Percentiles rank a stretch among this genome's conserved stretches.
phyloP scores from a whole-genome alignment of 2,797 vertebrate genomes.

The Tarsius wallacei region DNA sequence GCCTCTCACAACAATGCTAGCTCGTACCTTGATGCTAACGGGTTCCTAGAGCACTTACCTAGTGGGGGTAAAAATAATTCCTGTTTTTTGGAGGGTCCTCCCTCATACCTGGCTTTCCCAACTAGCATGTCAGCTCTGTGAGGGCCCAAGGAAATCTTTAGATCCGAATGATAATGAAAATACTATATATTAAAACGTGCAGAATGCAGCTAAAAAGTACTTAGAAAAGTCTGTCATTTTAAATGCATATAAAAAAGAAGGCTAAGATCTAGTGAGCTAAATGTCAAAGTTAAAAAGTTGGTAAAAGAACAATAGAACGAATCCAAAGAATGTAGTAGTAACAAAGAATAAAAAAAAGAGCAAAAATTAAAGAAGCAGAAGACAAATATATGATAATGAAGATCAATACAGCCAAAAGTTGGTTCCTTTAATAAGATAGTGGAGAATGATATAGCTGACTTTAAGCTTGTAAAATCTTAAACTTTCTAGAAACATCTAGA shows the following conservation, averaged over 20 bases:
- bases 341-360: slow-evolving; percentile 31
- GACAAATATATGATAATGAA: neutral
- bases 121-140: accelerated
- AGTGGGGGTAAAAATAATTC: too few relatives aligned
- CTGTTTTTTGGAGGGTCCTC: too few relatives aligned
- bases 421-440: neutral
- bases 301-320: neutral
- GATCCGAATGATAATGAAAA: neutral
- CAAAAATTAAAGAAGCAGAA: neutral
- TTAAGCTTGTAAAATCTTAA: neutral
- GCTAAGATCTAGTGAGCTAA: slow-evolving; percentile 12
- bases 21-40: too few relatives aligned
- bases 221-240: neutral
- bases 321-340: neutral
- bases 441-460: neutral
- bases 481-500: slow-evolving; percentile 43
- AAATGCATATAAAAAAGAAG: slow-evolving; percentile 22
- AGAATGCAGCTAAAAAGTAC: neutral
- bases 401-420: neutral
- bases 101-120: neutral
- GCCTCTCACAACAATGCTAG: too few relatives aligned
- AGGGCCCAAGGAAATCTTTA: neutral
- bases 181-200: neutral
- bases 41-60: too few relatives aligned
- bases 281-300: slow-evolving; percentile 1